Percentiles rank a stretch among this genome's conserved stretches.
Evolutionary conservation across 2,888 invertebrate species (phyloP).

Genomic region (Microctonus brassicae): DNA sequence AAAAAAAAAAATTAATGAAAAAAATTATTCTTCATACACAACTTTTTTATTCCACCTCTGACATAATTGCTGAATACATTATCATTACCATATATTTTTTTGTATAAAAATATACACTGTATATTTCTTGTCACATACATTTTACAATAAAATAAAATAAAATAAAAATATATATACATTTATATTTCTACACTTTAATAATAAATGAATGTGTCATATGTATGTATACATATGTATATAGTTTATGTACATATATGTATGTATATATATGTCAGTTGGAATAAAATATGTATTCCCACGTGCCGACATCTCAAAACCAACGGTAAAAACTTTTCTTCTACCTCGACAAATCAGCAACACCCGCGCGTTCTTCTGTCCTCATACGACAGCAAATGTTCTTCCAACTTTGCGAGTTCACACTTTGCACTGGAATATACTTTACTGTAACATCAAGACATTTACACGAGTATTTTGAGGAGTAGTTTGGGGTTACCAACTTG

Average conservation of each 20-base stretch:
- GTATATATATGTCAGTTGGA: neutral
- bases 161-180: neutral
- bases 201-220: neutral
- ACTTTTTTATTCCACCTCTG: neutral
- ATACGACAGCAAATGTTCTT: neutral
- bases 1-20: neutral
- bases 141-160: neutral
- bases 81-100: neutral
- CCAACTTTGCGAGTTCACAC: neutral
- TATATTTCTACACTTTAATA: neutral
- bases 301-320: neutral
- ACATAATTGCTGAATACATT: neutral
- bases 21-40: neutral
- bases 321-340: neutral
- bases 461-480: neutral
- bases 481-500: neutral
- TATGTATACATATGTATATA: neutral
- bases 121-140: neutral
- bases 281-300: neutral
- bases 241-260: neutral
- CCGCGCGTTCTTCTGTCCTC: neutral
- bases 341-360: neutral
- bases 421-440: neutral
- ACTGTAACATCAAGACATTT: neutral
- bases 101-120: neutral